phyloP scores from a whole-genome alignment of 1,140 invertebrate genomes.

The Atta cephalotes region DNA sequence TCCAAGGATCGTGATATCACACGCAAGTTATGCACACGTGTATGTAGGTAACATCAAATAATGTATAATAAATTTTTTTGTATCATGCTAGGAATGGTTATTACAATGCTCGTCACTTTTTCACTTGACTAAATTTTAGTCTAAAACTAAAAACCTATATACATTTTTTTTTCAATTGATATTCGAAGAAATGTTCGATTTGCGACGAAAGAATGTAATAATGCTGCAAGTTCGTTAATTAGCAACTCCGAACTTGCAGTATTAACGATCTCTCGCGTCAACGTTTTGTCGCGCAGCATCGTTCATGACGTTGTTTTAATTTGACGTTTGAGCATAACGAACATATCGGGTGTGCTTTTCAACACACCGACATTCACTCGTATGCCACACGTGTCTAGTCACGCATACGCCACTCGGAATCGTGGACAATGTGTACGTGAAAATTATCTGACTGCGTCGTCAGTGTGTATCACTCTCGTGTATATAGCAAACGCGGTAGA shows the following conservation, averaged over 20 bases:
- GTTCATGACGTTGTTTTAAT: constrained; percentile 59
- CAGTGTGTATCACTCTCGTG: background rate
- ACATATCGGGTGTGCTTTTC: constrained; percentile 7
- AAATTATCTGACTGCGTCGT: constrained; percentile 62
- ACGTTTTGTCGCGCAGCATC: constrained; percentile 28
- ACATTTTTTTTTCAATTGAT: background rate
- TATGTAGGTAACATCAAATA: too few species aligned
- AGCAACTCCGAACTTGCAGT: constrained; percentile 20
- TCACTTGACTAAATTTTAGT: too few species aligned
- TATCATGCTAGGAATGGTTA: too few species aligned
- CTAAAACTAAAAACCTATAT: too few species aligned
- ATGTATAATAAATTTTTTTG: too few species aligned
- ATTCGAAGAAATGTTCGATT: background rate
- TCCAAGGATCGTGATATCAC: too few species aligned
- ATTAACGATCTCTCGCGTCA: constrained; percentile 29
- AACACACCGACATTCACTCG: constrained; percentile 40
- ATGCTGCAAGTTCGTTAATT: constrained; percentile 37
- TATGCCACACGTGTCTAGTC: background rate
- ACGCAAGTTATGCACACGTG: too few species aligned
- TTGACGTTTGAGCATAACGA: constrained; percentile 39
- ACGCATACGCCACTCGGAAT: background rate
- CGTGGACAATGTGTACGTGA: constrained; percentile 60
- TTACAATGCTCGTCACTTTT: too few species aligned
- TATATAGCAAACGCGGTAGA: background rate
- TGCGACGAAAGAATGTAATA: background rate